Evolutionary conservation across 2,113 vertebrate genomes (phyloP).

Genomic region (Oncorhynchus clarkii): DNA sequence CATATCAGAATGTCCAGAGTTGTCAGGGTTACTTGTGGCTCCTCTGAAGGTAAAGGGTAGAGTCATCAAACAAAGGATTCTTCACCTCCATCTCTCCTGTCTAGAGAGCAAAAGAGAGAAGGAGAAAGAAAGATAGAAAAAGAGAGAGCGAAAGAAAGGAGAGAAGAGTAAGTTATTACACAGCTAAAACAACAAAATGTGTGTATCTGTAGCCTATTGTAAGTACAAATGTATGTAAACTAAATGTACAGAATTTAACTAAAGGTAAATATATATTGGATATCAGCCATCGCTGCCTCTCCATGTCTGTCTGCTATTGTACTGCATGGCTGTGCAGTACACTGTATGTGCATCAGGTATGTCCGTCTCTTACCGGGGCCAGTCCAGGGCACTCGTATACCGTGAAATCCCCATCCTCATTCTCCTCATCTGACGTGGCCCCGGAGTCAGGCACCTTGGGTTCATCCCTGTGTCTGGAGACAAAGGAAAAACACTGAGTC

Average conservation of each 20-base stretch:
- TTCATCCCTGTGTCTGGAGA: constrained; percentile 82
- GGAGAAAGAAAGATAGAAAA: too few relatives aligned
- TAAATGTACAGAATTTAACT: too few relatives aligned
- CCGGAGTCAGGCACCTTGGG: constrained; percentile 78
- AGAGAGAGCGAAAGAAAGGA: too few relatives aligned
- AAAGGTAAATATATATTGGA: too few relatives aligned
- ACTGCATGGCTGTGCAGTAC: too few relatives aligned
- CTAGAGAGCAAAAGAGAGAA: constrained; percentile 54
- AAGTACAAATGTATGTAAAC: too few relatives aligned
- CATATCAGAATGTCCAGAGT: constrained; percentile 4
- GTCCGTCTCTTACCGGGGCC: constrained; percentile 81
- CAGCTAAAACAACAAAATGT: too few relatives aligned
- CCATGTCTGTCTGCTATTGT: too few relatives aligned
- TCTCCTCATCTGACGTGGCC: constrained; percentile 88
- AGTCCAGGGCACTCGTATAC: constrained; percentile 96
- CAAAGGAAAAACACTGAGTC: not conserved
- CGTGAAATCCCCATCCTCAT: constrained; percentile 93
- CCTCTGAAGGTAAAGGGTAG: constrained; percentile 74
- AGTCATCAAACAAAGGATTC: constrained; percentile 90
- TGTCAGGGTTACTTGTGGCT: constrained; percentile 65
- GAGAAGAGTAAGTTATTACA: too few relatives aligned
- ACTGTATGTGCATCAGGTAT: not conserved
- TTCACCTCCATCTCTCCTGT: constrained; percentile 97
- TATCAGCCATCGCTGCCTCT: too few relatives aligned
- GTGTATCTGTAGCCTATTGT: too few relatives aligned